Base-by-base conservation (phyloP, 1,140 invertebrate genomes). In the Drosophila neocordata region DNA sequence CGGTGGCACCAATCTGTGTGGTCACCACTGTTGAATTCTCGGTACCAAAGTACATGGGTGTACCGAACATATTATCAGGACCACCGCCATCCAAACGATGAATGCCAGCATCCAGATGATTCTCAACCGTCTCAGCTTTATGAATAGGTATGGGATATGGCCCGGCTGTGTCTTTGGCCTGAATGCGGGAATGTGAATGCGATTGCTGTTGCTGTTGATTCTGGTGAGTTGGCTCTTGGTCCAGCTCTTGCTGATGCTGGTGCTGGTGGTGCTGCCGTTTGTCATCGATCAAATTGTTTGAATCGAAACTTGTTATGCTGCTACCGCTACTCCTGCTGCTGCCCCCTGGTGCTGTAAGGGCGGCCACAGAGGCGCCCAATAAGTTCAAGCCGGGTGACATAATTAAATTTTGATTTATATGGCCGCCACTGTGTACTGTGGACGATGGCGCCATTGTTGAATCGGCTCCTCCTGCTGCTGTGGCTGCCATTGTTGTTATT, bases 1-100 rank as follows among this genome's bases (percentile, higher is more conserved):
- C 96, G 2, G 95, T 96, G 53, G 96, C 96, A 11, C 96, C 96
- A 44, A 95, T 96, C 92, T 97, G 96, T 63, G 96, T 95, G 20
- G 94, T 95, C 68, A 97, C 93, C 31, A 95, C 92, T 0, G 95
- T 96, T 62, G 95, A 96, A 90, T 97, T 97, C 79, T 96, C 95
- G 15, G 96, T 97, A 38, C 94, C 94, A 89, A 97, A 97, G 88
- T 94, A 94, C 92, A 95, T 95, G 66, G 93, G 92, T 60, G 89
- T 84, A 60, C 83, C 77, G 38, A 90, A 90, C 20, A 90, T 63
- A 58, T 79, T 90, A 56, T 91, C 91, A 51, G 85, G 38, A 27
- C 73, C 80, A 56, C 78, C 82, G 41, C 89, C 69, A 41, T 76
- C 71, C 12, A 58, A 18, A 7, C 41, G 41, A 48, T 48, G 15